Evolutionary conservation across 37 sponge, comb jelly and placozoan genomes (phyloP), one percentile per base, ranked within the genome.

Genomic region (Lycopodina hypogea): DNA sequence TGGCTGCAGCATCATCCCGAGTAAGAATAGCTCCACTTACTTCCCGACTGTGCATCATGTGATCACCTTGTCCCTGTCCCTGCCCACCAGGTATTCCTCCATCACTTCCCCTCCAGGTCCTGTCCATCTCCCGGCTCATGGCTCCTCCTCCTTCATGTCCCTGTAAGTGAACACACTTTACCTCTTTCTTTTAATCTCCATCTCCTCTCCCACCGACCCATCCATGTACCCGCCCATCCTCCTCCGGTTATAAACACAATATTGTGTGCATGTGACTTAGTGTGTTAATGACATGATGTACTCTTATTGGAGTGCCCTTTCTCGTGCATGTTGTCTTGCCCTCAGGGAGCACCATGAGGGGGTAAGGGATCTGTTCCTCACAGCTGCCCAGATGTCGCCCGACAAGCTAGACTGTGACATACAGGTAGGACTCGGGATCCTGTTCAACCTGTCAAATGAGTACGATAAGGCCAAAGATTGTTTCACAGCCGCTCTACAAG

Each of bases 391-490:
- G 38, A 42, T 26, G 28, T 83, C 82, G 28, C 94, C 94, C 0
- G 81, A 86, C 22, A 19, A 48, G 42, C 36, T 93, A 23, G 94
- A 93, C 53, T 56, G 81, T 68, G 84, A 93, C 50, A 68, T 93
- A 3, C 94, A 93, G 83, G 84, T 89, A 33, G 87, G 94, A 50
- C 90, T 93, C 34, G 94, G 94, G 1, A 79, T 90, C 34, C 72
- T 93, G 62, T 93, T 87, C 69, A 90, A 93, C 78, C 53, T 93
- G 85, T 85, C 94, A 26, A 74, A 36, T 24, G 94, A 93, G 82
- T 93, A 83, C 65, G 78, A 93, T 53, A 93, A 93, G 69, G 94
- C 94, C 32, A 85, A 87, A n/a, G 94, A 93, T 62, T 93, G 94
- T 53, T 93, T 93, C 75, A 52, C 63, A 48, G 88, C 90, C 60